Evolutionary conservation across 2,888 invertebrate species (phyloP), one percentile per base, ranked within the genome.

Genomic region (Teleogryllus oceanicus): DNA sequence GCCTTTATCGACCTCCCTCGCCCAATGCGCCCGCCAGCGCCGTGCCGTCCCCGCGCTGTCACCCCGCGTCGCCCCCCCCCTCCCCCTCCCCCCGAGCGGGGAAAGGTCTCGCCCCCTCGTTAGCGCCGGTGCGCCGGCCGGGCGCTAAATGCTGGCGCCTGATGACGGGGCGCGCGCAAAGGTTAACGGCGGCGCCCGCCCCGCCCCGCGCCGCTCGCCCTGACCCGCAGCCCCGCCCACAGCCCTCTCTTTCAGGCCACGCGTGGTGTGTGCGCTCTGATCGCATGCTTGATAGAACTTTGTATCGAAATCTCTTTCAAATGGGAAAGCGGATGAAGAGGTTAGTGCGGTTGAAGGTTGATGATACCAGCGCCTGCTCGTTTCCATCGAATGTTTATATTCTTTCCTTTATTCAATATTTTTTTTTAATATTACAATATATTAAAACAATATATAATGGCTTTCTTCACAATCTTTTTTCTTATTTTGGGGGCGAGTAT

Each of bases 21-120:
- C 37, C 24, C 24, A 24, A 2, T 24, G 24, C 24, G 24, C 24
- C 24, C 3, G 37, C 37, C 37, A 8, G 5, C 37, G 1, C 62
- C 4, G 16, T 16, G 16, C 62, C 16, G 62, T 62, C 62, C n/a
- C 16, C 16, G 62, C 62, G 62, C 62, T n/a, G 16, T 62, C n/a
- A 1, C 62, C n/a, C 0, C n/a, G 62, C 62, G 37, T 37, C 16
- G 11, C 62, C 16, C 3, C 62, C 0, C 16, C n/a, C 62, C 4
- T 5, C 62, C 1, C 16, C n/a, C 1, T 13, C 62, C n/a, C n/a
- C 16, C 62, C n/a, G 13, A 11, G 4, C 16, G 13, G 62, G 4
- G 16, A 62, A 62, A 62, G 62, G 62, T 62, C 62, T 62, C 62
- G 62, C 62, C n/a, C 62, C 62, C 62, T 62, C 62, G 62, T 62